phyloP scores from a whole-genome alignment of 1,140 invertebrate species.

The Helicoverpa armigera region DNA sequence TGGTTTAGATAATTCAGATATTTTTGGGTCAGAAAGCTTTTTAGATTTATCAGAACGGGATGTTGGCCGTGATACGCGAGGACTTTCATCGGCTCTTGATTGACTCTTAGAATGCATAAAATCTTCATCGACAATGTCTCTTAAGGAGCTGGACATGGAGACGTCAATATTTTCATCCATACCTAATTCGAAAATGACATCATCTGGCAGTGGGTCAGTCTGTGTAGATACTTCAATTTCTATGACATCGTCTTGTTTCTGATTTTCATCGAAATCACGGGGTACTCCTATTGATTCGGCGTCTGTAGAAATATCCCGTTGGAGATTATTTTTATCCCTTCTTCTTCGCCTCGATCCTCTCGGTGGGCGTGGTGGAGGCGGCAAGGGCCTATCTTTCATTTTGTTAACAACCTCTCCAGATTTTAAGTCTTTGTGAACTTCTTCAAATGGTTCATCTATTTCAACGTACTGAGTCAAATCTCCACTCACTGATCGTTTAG shows the following conservation, averaged over 20 bases:
- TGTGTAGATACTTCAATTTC: slow-evolving; percentile 93
- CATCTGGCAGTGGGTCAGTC: slow-evolving; percentile 93
- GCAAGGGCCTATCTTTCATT: slow-evolving; percentile 93
- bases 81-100: slow-evolving; percentile 66
- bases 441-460: slow-evolving; percentile 87
- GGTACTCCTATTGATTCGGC: slow-evolving; percentile 52
- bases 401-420: slow-evolving; percentile 91
- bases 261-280: slow-evolving; percentile 48
- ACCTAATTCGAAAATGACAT: slow-evolving; percentile 90
- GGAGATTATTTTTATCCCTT: slow-evolving; percentile 69
- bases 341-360: slow-evolving; percentile 86
- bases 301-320: slow-evolving; percentile 64
- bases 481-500: slow-evolving; percentile 79
- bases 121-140: slow-evolving; percentile 79
- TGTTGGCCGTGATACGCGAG: slow-evolving; percentile 80
- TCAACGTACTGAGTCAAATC: slow-evolving; percentile 88
- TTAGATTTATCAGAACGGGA: slow-evolving; percentile 85
- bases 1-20: slow-evolving; percentile 86
- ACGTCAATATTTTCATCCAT: slow-evolving; percentile 85
- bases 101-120: slow-evolving; percentile 70
- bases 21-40: slow-evolving; percentile 87
- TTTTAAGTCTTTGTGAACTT: slow-evolving; percentile 87
- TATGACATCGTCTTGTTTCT: slow-evolving; percentile 73
- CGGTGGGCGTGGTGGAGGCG: slow-evolving; percentile 93
- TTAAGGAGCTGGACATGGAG: slow-evolving; percentile 80